Conservation (phyloP, 2,797 vertebrate genomes). For the Sparus aurata region DNA sequence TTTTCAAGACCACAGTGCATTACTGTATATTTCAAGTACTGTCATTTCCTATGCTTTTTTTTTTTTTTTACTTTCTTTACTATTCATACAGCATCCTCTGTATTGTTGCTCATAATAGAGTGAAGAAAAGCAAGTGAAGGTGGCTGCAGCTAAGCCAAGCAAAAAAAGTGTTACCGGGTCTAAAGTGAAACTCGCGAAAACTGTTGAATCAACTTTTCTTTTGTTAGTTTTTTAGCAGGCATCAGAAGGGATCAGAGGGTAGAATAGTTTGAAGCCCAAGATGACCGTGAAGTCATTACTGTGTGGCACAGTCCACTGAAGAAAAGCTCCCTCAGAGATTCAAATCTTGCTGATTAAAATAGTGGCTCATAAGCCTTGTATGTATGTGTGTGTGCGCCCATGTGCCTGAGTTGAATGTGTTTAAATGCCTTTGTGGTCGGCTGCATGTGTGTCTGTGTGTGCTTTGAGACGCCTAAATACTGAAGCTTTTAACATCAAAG, state of each 20-base stretch:
- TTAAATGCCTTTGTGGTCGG: slow-evolving; percentile 62
- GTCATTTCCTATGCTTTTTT: no score
- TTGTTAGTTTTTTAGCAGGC: slow-evolving; percentile 68
- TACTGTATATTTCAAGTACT: no score
- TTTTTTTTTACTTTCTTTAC: not conserved
- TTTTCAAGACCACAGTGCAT: not conserved
- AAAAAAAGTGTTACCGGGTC: slow-evolving; percentile 47
- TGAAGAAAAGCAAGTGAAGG: slow-evolving; percentile 16
- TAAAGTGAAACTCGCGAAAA: slow-evolving; percentile 57
- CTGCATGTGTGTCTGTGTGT: slow-evolving; percentile 48
- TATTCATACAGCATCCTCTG: slow-evolving; percentile 19
- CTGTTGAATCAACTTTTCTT: slow-evolving; percentile 78
- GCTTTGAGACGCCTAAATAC: slow-evolving; percentile 65
- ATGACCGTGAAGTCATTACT: slow-evolving; percentile 72
- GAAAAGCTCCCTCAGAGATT: slow-evolving; percentile 71
- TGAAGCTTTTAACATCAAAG: slow-evolving; percentile 74
- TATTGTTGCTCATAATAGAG: slow-evolving; percentile 25
- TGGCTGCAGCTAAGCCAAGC: slow-evolving; percentile 28
- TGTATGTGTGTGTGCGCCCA: slow-evolving; percentile 14
- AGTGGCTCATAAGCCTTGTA: slow-evolving; percentile 52
- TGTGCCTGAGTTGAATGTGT: slow-evolving; percentile 30
- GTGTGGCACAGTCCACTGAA: slow-evolving; percentile 64
- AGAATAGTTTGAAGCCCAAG: slow-evolving; percentile 63
- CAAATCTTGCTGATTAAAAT: slow-evolving; percentile 75
- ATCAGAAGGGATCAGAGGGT: slow-evolving; percentile 72